phyloP scores from a whole-genome alignment of 1,140 invertebrate species.

The Polyergus mexicanus region DNA sequence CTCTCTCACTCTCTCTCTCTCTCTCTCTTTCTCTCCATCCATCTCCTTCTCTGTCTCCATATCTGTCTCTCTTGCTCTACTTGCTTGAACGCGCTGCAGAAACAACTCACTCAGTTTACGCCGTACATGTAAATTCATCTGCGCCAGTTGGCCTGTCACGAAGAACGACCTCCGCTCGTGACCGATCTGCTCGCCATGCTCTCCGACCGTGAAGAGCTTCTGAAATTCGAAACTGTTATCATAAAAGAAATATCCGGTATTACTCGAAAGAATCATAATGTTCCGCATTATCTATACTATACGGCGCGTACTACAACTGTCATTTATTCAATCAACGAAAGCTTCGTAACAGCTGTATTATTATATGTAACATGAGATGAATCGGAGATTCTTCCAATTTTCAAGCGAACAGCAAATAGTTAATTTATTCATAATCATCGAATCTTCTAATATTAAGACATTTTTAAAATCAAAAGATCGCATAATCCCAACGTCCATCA shows the following conservation, averaged over 20 bases:
- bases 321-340: background rate
- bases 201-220: constrained; percentile 39
- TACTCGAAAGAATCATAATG: background rate
- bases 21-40: constrained; percentile 20
- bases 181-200: constrained; percentile 64
- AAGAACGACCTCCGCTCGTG: constrained; percentile 73
- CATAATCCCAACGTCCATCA: constrained; percentile 16
- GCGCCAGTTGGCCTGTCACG: constrained; percentile 70
- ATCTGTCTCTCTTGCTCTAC: constrained; percentile 31
- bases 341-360: background rate
- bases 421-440: background rate
- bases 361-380: background rate
- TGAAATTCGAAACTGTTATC: constrained; percentile 44
- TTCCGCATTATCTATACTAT: background rate
- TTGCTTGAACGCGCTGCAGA: constrained; percentile 63
- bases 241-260: constrained; percentile 3
- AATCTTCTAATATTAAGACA: background rate
- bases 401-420: background rate
- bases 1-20: constrained; percentile 39
- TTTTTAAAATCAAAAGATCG: constrained; percentile 8
- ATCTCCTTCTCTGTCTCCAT: constrained; percentile 15
- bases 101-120: constrained; percentile 79
- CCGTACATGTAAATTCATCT: constrained; percentile 76
- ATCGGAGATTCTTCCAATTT: background rate
- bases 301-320: background rate